Evolutionary conservation across 2,797 vertebrate genomes (phyloP).

Genomic region (Clamator glandarius): DNA sequence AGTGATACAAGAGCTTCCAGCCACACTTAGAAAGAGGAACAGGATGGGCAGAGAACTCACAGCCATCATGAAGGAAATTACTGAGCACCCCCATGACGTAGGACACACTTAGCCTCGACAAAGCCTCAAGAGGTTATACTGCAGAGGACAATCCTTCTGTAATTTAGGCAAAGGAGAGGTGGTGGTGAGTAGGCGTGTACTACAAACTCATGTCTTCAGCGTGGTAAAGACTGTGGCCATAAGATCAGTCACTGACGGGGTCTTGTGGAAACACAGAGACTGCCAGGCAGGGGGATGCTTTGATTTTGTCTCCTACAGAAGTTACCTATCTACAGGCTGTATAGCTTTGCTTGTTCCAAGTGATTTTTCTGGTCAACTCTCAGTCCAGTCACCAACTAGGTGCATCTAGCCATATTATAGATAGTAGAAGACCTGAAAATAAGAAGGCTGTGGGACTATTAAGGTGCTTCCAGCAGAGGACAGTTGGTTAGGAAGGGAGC

Average conservation of each 20-base stretch:
- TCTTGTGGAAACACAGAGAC: neutral
- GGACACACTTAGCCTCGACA: neutral
- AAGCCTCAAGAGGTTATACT: neutral
- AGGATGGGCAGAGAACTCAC: neutral
- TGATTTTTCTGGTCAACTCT: neutral
- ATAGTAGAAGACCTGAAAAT: neutral
- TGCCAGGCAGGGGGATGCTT: neutral
- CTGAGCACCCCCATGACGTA: neutral
- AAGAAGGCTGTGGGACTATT: neutral
- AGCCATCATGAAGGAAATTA: neutral
- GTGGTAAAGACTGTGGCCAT: neutral
- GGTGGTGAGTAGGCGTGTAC: neutral
- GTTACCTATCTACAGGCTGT: neutral
- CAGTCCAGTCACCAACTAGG: neutral
- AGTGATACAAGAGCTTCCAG: neutral
- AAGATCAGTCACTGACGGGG: neutral
- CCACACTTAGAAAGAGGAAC: neutral
- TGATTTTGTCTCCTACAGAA: neutral
- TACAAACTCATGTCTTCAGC: neutral
- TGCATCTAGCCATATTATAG: neutral
- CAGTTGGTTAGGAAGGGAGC: neutral
- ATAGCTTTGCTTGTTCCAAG: neutral
- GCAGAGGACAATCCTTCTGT: neutral
- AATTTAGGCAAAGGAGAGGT: neutral
- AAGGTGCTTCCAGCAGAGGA: neutral